Base-by-base conservation (phyloP, 2,888 invertebrate species). In the Rhagonycha lutea region DNA sequence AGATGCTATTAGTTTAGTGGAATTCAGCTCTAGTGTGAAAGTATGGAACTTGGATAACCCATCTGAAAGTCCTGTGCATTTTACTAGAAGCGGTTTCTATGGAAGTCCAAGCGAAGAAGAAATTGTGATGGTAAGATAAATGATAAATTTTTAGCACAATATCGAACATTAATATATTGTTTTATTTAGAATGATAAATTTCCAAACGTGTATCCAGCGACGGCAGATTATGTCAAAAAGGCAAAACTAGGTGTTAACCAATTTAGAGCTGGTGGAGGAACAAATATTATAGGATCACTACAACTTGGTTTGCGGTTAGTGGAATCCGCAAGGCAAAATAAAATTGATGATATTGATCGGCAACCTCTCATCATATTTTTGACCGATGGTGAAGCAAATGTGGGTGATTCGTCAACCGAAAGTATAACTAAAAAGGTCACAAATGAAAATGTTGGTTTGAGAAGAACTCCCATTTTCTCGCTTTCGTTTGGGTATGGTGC, bases 401-500 rank as follows among this genome's bases (percentile, higher is more conserved):
- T 91, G 0, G 92, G 92, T 5, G 89, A 90, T 82, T 89, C 89
- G 4, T 86, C 88, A 81, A 86, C 90, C 5, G 86, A 88, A 23
- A 26, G 60, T 3, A 69, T 73, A 9, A 26, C 14, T 4, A 73
- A 61, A 11, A 69, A 32, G 23, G 73, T 73, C 14, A 88, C 89
- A 0, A 89, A 90, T 82, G 86, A 89, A 77, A 91, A 92, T 85
- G 85, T 78, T 26, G 89, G 89, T n/a, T 81, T 83, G 3, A 85
- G 72, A 28, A 82, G 80, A 74, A 75, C 83, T 3, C 84, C 92
- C 5, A 90, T 94, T 73, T 94, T 92, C 85, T 91, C 92, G 0
- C 88, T 95, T 65, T 93, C 93, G n/a, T 94, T 94, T 83, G 94
- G 94, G 2, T 90, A 90, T 75, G 92, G 91, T 74, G 93, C 94